Base-by-base conservation (phyloP, 2,797 vertebrate genomes). In the Xenopus petersii region DNA sequence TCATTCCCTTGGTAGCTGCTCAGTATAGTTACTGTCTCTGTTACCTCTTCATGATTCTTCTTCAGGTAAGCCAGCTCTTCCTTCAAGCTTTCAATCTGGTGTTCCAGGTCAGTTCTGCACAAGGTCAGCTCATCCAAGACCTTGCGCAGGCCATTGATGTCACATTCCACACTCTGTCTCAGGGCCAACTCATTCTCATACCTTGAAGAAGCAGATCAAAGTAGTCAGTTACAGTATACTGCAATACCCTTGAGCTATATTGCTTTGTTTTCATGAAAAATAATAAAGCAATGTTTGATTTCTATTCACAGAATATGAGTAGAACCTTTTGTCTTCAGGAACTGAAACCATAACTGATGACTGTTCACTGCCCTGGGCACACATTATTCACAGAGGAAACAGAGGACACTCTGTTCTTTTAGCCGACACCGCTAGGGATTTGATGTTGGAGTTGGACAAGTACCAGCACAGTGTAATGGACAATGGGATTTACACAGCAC, bases 31-130 rank as follows among this genome's bases (percentile, higher is more conserved):
- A 51, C 49, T 12, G 49, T 9, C 6, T 12, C 15, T 21, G 76
- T 73, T 67, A 91, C 92, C 87, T 93, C 92, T 70, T 92, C 91
- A 0, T 93, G 91, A 67, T 89, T 92, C 79, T 92, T 92, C 87
- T 82, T 90, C 0, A 92, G 74, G 15, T 89, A 92, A 0, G 86
- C 88, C 82, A 91, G 79, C 48, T 93, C 92, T 64, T 92, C 92
- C 81, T 90, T 93, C 11, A 93, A 15, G 12, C 2, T 68, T 10
- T 92, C 91, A 0, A 91, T 92, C 86, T 93, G 91, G 82, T 87
- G 5, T 82, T 93, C 92, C 81, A 92, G 81, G 74, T 92, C 91
- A 0, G 87, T 4, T 4, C 88, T 89, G 46, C 88, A 47, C 81
- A 93, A 26, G 16, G 89, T 92, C 59, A 92, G 80, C 42, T 93